Conservation (phyloP, 2,113 vertebrate genomes). For the Salvelinus fontinalis region DNA sequence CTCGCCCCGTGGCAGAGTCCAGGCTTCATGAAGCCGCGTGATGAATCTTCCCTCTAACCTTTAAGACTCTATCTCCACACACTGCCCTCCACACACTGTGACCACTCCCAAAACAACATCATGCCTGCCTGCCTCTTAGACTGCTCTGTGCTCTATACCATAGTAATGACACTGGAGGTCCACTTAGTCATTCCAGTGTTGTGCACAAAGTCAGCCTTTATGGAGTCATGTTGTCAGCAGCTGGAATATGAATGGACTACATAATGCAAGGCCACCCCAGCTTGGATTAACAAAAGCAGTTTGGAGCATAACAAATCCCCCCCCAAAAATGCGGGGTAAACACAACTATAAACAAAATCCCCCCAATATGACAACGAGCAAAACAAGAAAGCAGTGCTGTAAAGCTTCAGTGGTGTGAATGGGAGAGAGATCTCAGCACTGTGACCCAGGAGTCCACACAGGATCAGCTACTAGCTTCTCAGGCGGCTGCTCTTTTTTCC, state of each 20-base stretch:
- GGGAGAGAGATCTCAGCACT: neutral
- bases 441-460: constrained; percentile 50
- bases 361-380: constrained; percentile 17
- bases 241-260: neutral
- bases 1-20: constrained; percentile 74
- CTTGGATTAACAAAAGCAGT: neutral
- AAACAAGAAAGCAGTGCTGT: constrained; percentile 34
- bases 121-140: constrained; percentile 40
- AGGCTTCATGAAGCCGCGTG: constrained; percentile 68
- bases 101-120: constrained; percentile 30
- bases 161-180: neutral
- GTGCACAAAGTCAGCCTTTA: neutral
- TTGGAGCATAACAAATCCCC: neutral
- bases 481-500: constrained; percentile 64
- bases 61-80: constrained; percentile 25
- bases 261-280: neutral
- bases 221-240: neutral
- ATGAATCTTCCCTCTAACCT: constrained; percentile 23
- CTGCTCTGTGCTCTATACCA: constrained; percentile 12
- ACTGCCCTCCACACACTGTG: constrained; percentile 21
- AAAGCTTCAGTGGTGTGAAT: neutral
- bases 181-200: neutral
- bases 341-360: neutral
- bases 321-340: neutral
- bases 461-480: constrained; percentile 42